Conservation (phyloP, 2,113 vertebrate genomes). For the Nematolebias whitei region DNA sequence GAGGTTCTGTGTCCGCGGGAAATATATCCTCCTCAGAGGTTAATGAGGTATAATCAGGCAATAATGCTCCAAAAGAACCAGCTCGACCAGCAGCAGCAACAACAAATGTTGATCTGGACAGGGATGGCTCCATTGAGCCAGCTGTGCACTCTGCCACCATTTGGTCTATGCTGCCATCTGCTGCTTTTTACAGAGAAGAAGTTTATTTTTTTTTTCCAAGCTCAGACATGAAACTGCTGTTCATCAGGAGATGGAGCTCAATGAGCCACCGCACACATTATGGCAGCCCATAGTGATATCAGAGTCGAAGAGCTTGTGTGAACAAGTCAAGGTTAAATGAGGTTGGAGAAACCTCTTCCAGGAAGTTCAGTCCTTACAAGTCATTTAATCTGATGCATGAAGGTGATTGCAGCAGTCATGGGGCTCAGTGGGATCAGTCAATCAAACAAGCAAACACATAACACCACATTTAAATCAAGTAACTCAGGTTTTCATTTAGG, state of each 20-base stretch:
- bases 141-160: background rate
- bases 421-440: background rate
- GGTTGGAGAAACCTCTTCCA: slow-evolving; percentile 29
- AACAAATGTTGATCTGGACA: slow-evolving; percentile 14
- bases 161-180: slow-evolving; percentile 57
- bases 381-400: background rate
- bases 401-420: background rate
- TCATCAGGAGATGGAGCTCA: slow-evolving; percentile 22
- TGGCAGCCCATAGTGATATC: slow-evolving; percentile 14
- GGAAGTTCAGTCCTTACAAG: background rate
- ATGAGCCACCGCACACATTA: slow-evolving; percentile 30
- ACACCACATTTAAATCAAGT: background rate
- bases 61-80: slow-evolving; percentile 20
- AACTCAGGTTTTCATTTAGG: background rate
- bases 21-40: slow-evolving; percentile 20
- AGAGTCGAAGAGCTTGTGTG: slow-evolving; percentile 13
- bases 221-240: background rate
- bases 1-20: slow-evolving; percentile 12
- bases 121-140: background rate
- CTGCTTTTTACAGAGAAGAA: background rate
- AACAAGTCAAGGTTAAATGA: slow-evolving; percentile 43
- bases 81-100: slow-evolving; percentile 11
- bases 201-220: too few species aligned
- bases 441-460: too few species aligned
- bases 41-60: slow-evolving; percentile 20